Evolutionary conservation across 2,888 invertebrate species (phyloP), one percentile per base, ranked within the genome.

Genomic region (Cephus runcator): DNA sequence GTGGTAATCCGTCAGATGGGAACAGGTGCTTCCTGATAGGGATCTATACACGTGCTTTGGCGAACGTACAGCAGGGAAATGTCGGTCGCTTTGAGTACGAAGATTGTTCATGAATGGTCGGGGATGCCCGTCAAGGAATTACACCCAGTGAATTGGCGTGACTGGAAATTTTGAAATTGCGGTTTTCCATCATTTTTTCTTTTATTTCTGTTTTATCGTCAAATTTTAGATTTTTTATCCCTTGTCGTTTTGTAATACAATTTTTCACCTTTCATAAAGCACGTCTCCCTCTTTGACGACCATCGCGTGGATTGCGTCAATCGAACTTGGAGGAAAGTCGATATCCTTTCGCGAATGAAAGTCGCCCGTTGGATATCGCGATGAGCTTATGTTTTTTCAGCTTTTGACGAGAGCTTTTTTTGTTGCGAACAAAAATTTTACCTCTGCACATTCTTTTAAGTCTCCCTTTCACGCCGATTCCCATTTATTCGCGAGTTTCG

Each of bases 1-100:
- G 71, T 71, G 34, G 71, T 34, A 34, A 71, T 71, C 71, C 71
- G 71, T 71, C 71, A 71, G 71, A 71, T 15, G 71, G 33, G 71
- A 71, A 71, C 71, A 71, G 71, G 56, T 56, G 56, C 56, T 56
- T 56, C 56, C 23, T 56, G 56, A 56, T 56, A 56, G 9, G 56
- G 56, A 56, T 56, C 56, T 56, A 56, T 56, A 56, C 56, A 56
- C 56, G 23, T 56, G 9, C 56, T 56, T 56, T 56, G 23, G 23
- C 23, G 9, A 56, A 23, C 23, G 23, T 56, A 56, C 9, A 15
- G 56, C 23, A 23, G 56, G 9, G 56, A 56, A 56, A 23, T 56
- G 56, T 56, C 56, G 56, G 56, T 23, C 1, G 9, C 56, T 56
- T 23, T 0, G 2, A 9, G 23, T 23, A 9, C 23, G 56, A 56